Conservation (phyloP, 1,140 invertebrate species). For the Phymastichus coffea region DNA sequence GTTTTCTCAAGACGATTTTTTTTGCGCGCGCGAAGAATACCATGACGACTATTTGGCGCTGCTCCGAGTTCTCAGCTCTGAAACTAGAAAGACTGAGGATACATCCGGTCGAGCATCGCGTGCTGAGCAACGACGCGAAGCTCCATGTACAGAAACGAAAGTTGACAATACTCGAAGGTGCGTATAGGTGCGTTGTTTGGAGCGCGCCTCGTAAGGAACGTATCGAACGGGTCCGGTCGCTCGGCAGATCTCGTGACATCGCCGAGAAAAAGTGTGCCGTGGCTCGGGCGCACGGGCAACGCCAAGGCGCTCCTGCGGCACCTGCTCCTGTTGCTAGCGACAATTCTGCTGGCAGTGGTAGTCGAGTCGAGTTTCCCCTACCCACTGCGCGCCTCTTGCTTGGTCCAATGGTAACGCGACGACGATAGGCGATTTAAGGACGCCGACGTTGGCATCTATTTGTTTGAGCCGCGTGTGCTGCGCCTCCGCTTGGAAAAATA, state of each 20-base stretch:
- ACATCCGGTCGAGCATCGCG: neutral
- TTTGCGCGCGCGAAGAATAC: too few species aligned
- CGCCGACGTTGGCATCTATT: slow-evolving; percentile 32
- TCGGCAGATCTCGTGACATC: too few species aligned
- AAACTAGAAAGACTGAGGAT: slow-evolving; percentile 1
- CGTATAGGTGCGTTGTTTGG: too few species aligned
- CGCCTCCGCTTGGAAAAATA: slow-evolving; percentile 40
- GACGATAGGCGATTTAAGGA: slow-evolving; percentile 9
- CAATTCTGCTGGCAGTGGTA: slow-evolving; percentile 22
- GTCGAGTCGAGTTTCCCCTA: slow-evolving; percentile 32
- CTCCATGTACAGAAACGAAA: neutral
- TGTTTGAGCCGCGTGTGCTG: slow-evolving; percentile 36
- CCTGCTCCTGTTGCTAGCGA: too few species aligned
- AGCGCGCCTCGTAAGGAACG: too few species aligned
- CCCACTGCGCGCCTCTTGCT: slow-evolving; percentile 38
- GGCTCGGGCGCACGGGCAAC: neutral
- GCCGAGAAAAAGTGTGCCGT: neutral
- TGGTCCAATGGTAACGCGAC: slow-evolving; percentile 34
- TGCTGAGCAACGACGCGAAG: neutral
- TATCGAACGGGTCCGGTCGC: too few species aligned
- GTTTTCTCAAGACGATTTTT: too few species aligned
- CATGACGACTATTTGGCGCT: slow-evolving; percentile 1
- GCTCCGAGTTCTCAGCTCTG: neutral
- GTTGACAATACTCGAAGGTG: neutral
- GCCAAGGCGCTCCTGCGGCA: too few species aligned